phyloP scores from a whole-genome alignment of 2,888 invertebrate genomes.

The Hypomecis atomaria region DNA sequence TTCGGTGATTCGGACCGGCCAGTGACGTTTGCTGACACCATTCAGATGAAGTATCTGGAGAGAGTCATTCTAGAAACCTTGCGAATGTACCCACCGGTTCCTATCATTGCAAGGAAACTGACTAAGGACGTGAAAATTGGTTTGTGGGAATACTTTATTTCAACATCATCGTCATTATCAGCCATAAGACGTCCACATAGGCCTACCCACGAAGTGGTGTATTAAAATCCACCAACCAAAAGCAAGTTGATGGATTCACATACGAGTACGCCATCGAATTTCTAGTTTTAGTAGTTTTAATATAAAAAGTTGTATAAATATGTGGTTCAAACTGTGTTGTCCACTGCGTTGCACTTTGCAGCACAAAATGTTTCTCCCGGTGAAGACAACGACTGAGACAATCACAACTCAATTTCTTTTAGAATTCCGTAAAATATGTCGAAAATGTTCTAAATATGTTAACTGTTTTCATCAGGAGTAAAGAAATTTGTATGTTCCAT shows the following conservation, averaged over 20 bases:
- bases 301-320: too few relatives aligned
- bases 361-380: too few relatives aligned
- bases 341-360: too few relatives aligned
- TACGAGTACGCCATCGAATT: too few relatives aligned
- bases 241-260: constrained; percentile 86
- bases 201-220: too few relatives aligned
- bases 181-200: constrained; percentile 87
- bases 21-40: constrained; percentile 90
- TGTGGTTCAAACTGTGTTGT: too few relatives aligned
- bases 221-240: constrained; percentile 91
- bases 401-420: too few relatives aligned
- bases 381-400: too few relatives aligned
- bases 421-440: too few relatives aligned
- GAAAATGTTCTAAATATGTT: background rate
- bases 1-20: constrained; percentile 91
- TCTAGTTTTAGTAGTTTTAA: too few relatives aligned
- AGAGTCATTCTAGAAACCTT: constrained; percentile 91
- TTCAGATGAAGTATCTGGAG: constrained; percentile 92
- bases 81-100: constrained; percentile 92
- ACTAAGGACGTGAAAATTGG: constrained; percentile 88
- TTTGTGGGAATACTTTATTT: constrained; percentile 50
- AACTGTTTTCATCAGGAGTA: background rate
- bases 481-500: too few relatives aligned
- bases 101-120: constrained; percentile 89
- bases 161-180: too few relatives aligned